Percentiles rank a stretch among this genome's conserved stretches.
These are phyloP conservation scores for Caenorhabditis brenneri DNA, from an alignment of 1,140 invertebrate genomes.

Conservation along the genomic window DNA sequence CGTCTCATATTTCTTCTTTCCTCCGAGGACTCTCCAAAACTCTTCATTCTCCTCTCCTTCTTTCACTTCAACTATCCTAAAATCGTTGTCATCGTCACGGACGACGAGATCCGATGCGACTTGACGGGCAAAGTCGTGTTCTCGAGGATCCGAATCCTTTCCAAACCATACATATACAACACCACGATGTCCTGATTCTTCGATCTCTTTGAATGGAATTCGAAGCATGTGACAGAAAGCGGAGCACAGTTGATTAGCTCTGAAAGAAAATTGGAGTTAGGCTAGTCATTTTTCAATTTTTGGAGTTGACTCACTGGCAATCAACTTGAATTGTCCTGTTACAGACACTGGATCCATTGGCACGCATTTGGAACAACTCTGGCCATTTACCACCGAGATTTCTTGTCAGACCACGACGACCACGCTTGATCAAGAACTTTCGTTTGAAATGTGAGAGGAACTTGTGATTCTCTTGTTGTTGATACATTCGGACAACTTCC, in stretches of 20 bases:
- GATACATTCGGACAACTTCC: conserved; percentile 81
- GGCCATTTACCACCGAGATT: conserved; percentile 76
- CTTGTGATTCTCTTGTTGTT: conserved; percentile 96
- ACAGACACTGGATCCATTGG: conserved; percentile 91
- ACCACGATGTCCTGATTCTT: conserved; percentile 81
- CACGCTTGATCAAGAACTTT: conserved; percentile 90
- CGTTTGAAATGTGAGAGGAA: conserved; percentile 97
- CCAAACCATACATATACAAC: conserved; percentile 98
- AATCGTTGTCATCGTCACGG: conserved; percentile 58
- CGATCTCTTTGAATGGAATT: conserved; percentile 55
- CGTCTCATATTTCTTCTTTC: conserved; percentile 86
- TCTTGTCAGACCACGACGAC: conserved; percentile 71
- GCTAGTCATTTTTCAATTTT: no score
- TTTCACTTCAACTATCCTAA: conserved; percentile 79
- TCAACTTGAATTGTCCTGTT: conserved; percentile 85
- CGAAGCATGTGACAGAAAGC: conserved; percentile 72
- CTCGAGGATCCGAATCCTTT: conserved; percentile 74
- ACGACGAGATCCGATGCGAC: conserved; percentile 68
- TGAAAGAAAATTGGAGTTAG: not conserved
- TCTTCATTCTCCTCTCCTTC: conserved; percentile 98
- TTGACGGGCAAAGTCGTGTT: conserved; percentile 43
- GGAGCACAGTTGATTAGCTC: conserved; percentile 72
- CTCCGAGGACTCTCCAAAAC: conserved; percentile 94
- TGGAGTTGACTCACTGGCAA: conserved; percentile 41
- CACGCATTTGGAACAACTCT: conserved; percentile 91